Evolutionary conservation across 2,113 vertebrate species (phyloP).

Genomic region (Tupaia chinensis): DNA sequence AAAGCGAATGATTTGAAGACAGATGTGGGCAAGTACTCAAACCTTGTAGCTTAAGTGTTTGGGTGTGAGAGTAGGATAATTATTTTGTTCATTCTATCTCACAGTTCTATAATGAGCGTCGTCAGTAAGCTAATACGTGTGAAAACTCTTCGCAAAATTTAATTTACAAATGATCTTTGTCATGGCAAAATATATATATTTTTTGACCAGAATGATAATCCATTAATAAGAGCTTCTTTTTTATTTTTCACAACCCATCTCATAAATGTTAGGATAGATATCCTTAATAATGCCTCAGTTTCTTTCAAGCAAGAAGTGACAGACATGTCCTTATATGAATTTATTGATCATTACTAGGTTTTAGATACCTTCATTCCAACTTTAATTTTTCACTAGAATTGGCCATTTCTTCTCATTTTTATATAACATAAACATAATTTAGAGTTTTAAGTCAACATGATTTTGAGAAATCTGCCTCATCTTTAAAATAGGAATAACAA

Average conservation of each 20-base stretch:
- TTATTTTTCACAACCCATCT: neutral
- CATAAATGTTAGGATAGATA: neutral
- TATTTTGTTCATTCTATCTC: neutral
- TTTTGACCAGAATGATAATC: neutral
- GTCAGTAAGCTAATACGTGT: neutral
- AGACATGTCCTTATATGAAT: neutral
- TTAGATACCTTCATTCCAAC: constrained; percentile 17
- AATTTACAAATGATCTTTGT: neutral
- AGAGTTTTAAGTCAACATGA: neutral
- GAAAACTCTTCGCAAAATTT: constrained; percentile 30
- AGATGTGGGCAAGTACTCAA: neutral
- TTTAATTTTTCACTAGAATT: constrained; percentile 17
- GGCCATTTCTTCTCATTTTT: neutral
- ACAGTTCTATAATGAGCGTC: neutral
- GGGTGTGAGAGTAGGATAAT: neutral
- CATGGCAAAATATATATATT: neutral
- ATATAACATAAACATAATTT: neutral
- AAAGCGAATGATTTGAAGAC: neutral
- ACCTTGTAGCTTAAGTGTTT: neutral
- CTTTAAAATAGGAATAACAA: constrained; percentile 19
- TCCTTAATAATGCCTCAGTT: neutral
- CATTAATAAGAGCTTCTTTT: neutral
- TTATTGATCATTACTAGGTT: neutral
- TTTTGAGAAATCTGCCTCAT: constrained; percentile 42
- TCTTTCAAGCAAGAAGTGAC: constrained; percentile 8